Conservation (phyloP, 1,140 invertebrate genomes). For the Dendrolimus kikuchii region DNA sequence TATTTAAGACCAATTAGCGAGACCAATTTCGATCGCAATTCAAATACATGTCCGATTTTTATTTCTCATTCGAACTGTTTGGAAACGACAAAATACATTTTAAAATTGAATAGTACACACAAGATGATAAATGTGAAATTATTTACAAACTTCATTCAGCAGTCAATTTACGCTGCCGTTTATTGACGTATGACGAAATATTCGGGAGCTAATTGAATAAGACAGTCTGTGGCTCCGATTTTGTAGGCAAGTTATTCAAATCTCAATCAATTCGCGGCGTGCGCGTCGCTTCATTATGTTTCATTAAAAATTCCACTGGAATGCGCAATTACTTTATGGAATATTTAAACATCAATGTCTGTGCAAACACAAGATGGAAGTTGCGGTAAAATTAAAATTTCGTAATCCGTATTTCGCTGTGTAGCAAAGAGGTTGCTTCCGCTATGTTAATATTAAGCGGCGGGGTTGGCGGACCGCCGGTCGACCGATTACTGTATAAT, state of each 20-base stretch:
- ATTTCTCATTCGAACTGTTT: too few relatives aligned
- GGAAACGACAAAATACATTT: too few relatives aligned
- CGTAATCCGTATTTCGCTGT: conserved; percentile 48
- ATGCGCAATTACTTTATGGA: conserved; percentile 55
- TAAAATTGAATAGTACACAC: too few relatives aligned
- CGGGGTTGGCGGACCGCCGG: conserved; percentile 31
- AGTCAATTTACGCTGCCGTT: conserved; percentile 33
- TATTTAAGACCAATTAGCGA: too few relatives aligned
- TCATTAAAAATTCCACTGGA: conserved; percentile 60
- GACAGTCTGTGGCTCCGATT: conserved; percentile 32
- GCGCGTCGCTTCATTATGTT: conserved; percentile 39
- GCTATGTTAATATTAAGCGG: conserved; percentile 62
- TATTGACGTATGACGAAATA: conserved; percentile 51
- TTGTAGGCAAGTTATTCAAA: conserved; percentile 57
- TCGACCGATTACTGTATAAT: conserved; percentile 60
- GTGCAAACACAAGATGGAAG: conserved; percentile 47
- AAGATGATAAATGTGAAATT: too few relatives aligned
- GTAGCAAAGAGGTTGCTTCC: conserved; percentile 49
- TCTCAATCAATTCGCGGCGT: conserved; percentile 49
- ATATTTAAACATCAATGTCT: conserved; percentile 52
- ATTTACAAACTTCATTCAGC: neutral
- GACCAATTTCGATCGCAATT: too few relatives aligned
- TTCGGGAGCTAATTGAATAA: conserved; percentile 54
- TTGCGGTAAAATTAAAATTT: conserved; percentile 59
- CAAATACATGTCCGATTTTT: too few relatives aligned